phyloP scores from a whole-genome alignment of 92 coral and sea anemone species.

The Nematostella vectensis region DNA sequence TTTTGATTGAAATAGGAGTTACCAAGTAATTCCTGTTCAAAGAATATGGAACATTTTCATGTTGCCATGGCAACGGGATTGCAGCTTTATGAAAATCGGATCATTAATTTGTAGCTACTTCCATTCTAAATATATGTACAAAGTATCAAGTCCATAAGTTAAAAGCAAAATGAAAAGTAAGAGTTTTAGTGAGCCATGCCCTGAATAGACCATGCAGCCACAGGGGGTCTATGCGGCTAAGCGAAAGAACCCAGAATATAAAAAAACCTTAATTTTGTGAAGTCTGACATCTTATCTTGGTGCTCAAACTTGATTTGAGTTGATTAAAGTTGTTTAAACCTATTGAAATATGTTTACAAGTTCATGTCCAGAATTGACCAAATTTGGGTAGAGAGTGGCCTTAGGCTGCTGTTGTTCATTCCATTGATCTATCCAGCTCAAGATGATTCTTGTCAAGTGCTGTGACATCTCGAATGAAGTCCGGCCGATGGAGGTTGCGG shows the following conservation, averaged over 20 bases:
- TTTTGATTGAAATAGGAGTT: neutral
- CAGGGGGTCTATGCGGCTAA: neutral
- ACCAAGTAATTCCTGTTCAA: neutral
- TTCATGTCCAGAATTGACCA: neutral
- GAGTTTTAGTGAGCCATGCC: slow-evolving; percentile 1
- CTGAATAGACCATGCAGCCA: neutral
- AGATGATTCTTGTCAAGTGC: slow-evolving; percentile 70
- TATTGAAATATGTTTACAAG: neutral
- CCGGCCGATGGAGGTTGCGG: slow-evolving; percentile 66
- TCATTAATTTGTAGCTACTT: neutral
- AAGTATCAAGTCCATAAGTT: neutral
- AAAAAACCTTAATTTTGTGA: neutral
- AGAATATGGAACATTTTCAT: neutral
- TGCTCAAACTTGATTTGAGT: neutral
- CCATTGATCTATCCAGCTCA: slow-evolving; percentile 31
- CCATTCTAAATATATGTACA: neutral
- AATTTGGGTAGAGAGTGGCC: slow-evolving; percentile 1
- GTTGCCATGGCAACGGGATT: neutral
- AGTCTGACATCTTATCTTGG: neutral
- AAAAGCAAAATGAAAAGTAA: neutral
- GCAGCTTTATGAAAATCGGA: neutral
- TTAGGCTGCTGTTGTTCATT: neutral
- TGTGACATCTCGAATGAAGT: slow-evolving; percentile 78
- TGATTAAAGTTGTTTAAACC: neutral
- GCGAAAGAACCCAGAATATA: neutral